Evolutionary conservation across 1,140 invertebrate species (phyloP).

Genomic region (Caenorhabditis latens): DNA sequence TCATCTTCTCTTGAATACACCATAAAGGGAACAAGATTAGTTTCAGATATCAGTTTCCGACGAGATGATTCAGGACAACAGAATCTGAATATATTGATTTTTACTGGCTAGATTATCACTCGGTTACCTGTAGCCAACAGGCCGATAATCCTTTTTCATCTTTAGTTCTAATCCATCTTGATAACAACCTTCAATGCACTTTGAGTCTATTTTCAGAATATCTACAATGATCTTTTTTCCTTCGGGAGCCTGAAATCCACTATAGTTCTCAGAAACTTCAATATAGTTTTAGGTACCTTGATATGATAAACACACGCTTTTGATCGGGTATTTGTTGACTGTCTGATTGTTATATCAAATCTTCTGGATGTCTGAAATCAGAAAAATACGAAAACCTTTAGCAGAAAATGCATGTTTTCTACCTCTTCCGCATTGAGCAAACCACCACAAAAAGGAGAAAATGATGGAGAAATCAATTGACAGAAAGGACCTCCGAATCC

Average conservation of each 20-base stretch:
- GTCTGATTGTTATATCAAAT: constrained; percentile 59
- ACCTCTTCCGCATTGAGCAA: constrained; percentile 47
- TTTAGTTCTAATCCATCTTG: constrained; percentile 61
- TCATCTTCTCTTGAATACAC: constrained; percentile 20
- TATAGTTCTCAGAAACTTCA: neutral
- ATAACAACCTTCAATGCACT: constrained; percentile 58
- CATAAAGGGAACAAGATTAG: constrained; percentile 53
- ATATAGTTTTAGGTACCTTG: constrained; percentile 1
- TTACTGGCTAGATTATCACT: neutral
- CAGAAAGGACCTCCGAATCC: constrained; percentile 58
- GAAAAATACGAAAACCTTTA: neutral
- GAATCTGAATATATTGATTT: constrained; percentile 52
- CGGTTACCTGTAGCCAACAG: constrained; percentile 56
- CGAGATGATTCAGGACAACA: constrained; percentile 53
- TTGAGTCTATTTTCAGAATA: constrained; percentile 52
- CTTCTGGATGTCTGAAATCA: constrained; percentile 29
- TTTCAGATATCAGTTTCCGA: constrained; percentile 48
- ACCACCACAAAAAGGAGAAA: constrained; percentile 50
- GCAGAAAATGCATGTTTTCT: neutral
- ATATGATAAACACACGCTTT: constrained; percentile 64
- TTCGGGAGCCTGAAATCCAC: constrained; percentile 55
- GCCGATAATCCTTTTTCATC: constrained; percentile 57
- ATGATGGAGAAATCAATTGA: constrained; percentile 37
- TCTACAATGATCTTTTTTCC: constrained; percentile 58
- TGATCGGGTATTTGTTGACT: constrained; percentile 6